A percentile compares a stretch with the other conserved stretches of the same genome.
Evolutionary conservation across 2,888 invertebrate species (phyloP).

Genomic region (Sarcophaga rosellei): DNA sequence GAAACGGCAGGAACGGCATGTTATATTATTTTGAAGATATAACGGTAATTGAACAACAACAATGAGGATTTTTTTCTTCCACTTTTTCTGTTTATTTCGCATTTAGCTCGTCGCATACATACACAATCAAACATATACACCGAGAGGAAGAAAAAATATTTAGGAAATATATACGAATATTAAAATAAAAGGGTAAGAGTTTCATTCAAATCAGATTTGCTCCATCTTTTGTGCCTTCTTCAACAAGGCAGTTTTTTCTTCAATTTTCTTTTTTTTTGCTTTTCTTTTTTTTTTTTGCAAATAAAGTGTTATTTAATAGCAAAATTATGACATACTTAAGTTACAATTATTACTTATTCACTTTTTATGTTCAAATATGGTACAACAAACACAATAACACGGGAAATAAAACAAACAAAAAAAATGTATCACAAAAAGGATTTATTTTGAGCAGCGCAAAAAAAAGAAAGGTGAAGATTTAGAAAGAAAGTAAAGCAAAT

Average conservation of each 20-base stretch:
- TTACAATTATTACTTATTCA: conserved; percentile 67
- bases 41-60: conserved; percentile 68
- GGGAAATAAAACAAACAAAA: background rate
- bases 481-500: conserved; percentile 20
- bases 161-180: background rate
- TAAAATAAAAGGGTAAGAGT: conserved; percentile 2
- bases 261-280: background rate
- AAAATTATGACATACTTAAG: conserved; percentile 67
- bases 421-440: conserved; percentile 15
- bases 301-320: conserved; percentile 63
- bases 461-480: background rate
- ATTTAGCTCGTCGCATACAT: conserved; percentile 41
- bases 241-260: background rate
- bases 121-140: background rate
- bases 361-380: conserved; percentile 40
- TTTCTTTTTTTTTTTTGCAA: conserved; percentile 14
- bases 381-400: background rate
- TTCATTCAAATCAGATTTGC: conserved; percentile 42
- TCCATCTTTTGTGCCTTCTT: background rate
- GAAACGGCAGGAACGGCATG: conserved; percentile 33
- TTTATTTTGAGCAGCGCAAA: conserved; percentile 30
- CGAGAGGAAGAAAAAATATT: background rate
- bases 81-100: background rate
- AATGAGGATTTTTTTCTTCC: conserved; percentile 35
- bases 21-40: conserved; percentile 61